Evolutionary conservation across 2,113 vertebrate genomes (phyloP).

Genomic region (Pipa parva): DNA sequence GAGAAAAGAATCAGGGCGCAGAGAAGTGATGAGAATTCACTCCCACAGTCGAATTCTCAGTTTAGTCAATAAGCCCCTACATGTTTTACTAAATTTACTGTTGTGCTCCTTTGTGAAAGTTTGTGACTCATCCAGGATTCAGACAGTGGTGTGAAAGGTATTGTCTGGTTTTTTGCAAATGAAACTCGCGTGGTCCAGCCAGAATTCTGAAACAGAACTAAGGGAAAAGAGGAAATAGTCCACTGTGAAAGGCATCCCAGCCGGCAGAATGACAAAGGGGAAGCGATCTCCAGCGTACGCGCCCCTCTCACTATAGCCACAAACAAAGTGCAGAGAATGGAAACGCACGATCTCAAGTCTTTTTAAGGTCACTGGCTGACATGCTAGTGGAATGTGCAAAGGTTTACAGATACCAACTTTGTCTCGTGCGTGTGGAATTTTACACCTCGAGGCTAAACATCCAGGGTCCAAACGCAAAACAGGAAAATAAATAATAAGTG

Average conservation of each 20-base stretch:
- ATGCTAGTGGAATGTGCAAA: not conserved
- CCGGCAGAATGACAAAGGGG: not conserved
- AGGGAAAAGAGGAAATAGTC: conserved; percentile 14
- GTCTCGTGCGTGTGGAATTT: not conserved
- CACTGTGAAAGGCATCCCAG: not conserved
- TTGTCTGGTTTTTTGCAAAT: conserved; percentile 11
- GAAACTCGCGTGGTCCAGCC: not conserved
- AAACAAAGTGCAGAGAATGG: not conserved
- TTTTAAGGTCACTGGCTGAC: not conserved
- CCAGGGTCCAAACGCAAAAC: not conserved
- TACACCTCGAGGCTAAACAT: not conserved
- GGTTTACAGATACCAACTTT: not conserved
- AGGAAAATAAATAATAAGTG: no score
- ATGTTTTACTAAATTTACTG: no score
- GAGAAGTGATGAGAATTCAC: no score
- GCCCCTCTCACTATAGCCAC: not conserved
- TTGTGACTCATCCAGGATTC: conserved; percentile 19
- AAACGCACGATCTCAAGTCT: not conserved
- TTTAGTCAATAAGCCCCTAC: no score
- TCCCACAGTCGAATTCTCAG: no score
- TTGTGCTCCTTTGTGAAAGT: not conserved
- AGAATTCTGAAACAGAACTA: not conserved
- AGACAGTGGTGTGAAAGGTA: conserved; percentile 22
- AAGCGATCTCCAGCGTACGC: not conserved
- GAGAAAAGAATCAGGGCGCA: no score